Conservation (phyloP, 1,140 invertebrate species). For the Pseudomyrmex cubaensis region DNA sequence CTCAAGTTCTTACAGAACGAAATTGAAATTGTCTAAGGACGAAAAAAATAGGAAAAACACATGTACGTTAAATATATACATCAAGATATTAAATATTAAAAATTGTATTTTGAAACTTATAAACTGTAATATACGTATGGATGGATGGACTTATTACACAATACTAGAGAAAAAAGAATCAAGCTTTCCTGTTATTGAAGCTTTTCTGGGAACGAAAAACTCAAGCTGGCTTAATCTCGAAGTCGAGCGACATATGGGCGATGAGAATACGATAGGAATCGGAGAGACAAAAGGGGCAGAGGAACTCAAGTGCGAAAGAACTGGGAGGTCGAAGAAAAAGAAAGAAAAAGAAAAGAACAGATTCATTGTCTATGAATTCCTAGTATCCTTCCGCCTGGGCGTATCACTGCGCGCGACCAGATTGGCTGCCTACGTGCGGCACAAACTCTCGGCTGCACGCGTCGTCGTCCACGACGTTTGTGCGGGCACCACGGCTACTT, state of each 20-base stretch:
- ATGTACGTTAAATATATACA: too few species aligned
- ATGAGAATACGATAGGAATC: slow-evolving; percentile 9
- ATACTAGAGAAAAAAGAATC: neutral
- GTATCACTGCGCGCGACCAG: slow-evolving; percentile 69
- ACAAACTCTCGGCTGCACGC: slow-evolving; percentile 42
- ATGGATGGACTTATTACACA: neutral
- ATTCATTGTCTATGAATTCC: slow-evolving; percentile 77
- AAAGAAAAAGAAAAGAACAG: neutral
- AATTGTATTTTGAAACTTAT: neutral
- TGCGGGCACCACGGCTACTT: slow-evolving; percentile 61
- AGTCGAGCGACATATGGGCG: slow-evolving; percentile 56
- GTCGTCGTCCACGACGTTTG: slow-evolving; percentile 46
- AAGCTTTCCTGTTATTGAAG: slow-evolving; percentile 49
- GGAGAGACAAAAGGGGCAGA: slow-evolving; percentile 6
- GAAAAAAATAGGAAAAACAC: too few species aligned
- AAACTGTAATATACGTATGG: neutral
- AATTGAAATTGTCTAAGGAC: slow-evolving; percentile 8
- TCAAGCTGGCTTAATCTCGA: slow-evolving; percentile 64
- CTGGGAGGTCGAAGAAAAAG: neutral
- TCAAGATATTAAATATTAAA: too few species aligned
- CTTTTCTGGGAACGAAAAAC: slow-evolving; percentile 39
- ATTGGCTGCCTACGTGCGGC: slow-evolving; percentile 67
- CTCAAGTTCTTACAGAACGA: neutral
- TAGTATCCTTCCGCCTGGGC: slow-evolving; percentile 78
- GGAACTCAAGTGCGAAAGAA: slow-evolving; percentile 4